Base-by-base conservation (phyloP, 2,113 vertebrate species). In the Proteles cristata region DNA sequence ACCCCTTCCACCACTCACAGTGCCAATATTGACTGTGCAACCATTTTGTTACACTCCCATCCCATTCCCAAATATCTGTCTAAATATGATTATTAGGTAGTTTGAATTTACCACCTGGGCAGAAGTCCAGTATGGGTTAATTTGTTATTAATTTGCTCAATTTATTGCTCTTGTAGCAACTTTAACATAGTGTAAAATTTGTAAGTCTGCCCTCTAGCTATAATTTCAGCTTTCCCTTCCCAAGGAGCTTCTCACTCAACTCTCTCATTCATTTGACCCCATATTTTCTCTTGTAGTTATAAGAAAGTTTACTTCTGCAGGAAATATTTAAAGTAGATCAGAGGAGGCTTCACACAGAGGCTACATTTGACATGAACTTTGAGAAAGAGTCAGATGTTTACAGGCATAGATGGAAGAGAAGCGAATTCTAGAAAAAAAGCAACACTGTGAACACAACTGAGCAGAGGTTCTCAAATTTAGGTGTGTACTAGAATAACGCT, bases 91-190 rank as follows among this genome's bases (percentile, higher is more conserved):
- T 65, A 33, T 79, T 93, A 66, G 8, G 39, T 68, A 26, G 53
- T 45, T 53, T 39, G 50, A 84, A 88, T 93, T 88, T 61, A 88
- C 43, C 63, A 14, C 33, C 26, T 69, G 10, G 94, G 90, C 15
- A 94, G 28, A 94, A 93, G 28, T 43, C 35, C 61, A 58, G 15
- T 48, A 16, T 48, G 23, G 21, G 11, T 68, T 93, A 69, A 84
- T 86, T 97, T 83, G 26, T 84, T 95, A 94, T 90, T 91, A 76
- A 95, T 35, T 74, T 96, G 21, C 21, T 96, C 65, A 88, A 63
- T 28, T 84, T 87, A 93, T 71, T 93, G 31, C 2, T 88, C 33
- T 86, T 65, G 28, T 16, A 95, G 26, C 15, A 93, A 91, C 31
- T 74, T 94, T 8, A 71, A 63, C 26, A 33, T 17, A 69, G 55